Conservation (phyloP, 1,140 invertebrate species). For the Diabrotica undecimpunctata region DNA sequence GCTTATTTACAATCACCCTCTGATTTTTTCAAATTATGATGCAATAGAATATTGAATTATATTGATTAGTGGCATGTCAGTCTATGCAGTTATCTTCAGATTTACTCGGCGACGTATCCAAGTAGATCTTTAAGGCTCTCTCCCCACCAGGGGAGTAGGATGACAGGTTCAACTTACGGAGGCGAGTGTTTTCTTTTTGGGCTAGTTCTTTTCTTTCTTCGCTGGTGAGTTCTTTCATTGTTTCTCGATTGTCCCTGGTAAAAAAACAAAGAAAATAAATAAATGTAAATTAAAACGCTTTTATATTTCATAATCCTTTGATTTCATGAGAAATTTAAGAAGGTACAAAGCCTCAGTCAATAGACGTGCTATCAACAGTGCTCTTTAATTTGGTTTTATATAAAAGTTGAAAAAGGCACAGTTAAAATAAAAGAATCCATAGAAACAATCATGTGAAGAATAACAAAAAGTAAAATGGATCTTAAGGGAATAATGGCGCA, state of each 20-base stretch:
- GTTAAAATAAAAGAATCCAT: too few species aligned
- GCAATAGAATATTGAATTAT: slow-evolving; percentile 39
- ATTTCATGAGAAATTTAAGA: too few species aligned
- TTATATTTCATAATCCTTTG: too few species aligned
- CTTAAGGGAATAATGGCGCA: too few species aligned
- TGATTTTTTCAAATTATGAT: slow-evolving; percentile 31
- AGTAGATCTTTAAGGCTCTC: slow-evolving; percentile 70
- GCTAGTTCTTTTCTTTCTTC: slow-evolving; percentile 62
- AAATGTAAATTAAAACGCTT: neutral
- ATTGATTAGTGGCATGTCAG: slow-evolving; percentile 42
- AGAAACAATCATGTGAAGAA: too few species aligned
- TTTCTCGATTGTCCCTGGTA: slow-evolving; percentile 62
- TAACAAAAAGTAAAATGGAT: too few species aligned
- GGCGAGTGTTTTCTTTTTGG: slow-evolving; percentile 56
- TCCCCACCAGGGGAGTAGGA: slow-evolving; percentile 59
- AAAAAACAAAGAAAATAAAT: slow-evolving; percentile 7
- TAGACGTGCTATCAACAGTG: too few species aligned
- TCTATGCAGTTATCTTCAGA: slow-evolving; percentile 41
- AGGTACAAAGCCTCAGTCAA: too few species aligned
- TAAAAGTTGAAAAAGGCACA: too few species aligned
- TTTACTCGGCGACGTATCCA: slow-evolving; percentile 52
- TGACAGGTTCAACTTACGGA: slow-evolving; percentile 47
- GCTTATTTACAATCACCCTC: slow-evolving; percentile 13
- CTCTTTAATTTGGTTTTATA: too few species aligned
- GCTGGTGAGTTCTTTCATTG: slow-evolving; percentile 54